These are phyloP conservation scores for Arenaria interpres DNA, from an alignment of 2,113 vertebrate genomes.

Conservation along the genomic window DNA sequence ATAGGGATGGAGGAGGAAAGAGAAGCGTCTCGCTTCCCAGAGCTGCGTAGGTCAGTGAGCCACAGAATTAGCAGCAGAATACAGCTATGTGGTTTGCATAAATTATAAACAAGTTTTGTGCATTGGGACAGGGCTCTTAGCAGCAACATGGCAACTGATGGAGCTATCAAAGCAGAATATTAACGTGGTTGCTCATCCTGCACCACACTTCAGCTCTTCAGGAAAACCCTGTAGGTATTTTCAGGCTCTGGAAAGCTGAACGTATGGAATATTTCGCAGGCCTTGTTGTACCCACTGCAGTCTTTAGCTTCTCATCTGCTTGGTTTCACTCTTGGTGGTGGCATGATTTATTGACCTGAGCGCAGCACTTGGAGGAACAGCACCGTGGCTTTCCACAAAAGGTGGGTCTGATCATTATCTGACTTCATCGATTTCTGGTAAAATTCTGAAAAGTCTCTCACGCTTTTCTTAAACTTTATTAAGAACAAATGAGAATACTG, in stretches of 20 bases:
- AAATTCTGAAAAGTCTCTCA: not conserved
- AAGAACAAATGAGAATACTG: not conserved
- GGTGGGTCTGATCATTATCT: not conserved
- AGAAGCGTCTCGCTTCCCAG: not conserved
- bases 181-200: rapidly evolving
- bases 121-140: not conserved
- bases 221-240: not conserved
- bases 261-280: not conserved
- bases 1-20: not conserved
- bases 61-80: not conserved
- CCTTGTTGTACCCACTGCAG: rapidly evolving
- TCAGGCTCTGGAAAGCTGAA: not conserved
- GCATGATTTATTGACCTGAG: not conserved
- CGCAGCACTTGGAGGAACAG: not conserved
- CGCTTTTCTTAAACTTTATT: not conserved
- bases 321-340: rapidly evolving
- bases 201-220: not conserved
- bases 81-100: not conserved
- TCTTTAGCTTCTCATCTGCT: not conserved
- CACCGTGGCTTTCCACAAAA: not conserved
- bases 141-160: not conserved
- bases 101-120: not conserved
- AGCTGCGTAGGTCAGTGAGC: not conserved
- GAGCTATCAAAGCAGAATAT: not conserved
- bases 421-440: not conserved